Conservation (phyloP, 2,113 vertebrate genomes). For the Myotis brandtii region DNA sequence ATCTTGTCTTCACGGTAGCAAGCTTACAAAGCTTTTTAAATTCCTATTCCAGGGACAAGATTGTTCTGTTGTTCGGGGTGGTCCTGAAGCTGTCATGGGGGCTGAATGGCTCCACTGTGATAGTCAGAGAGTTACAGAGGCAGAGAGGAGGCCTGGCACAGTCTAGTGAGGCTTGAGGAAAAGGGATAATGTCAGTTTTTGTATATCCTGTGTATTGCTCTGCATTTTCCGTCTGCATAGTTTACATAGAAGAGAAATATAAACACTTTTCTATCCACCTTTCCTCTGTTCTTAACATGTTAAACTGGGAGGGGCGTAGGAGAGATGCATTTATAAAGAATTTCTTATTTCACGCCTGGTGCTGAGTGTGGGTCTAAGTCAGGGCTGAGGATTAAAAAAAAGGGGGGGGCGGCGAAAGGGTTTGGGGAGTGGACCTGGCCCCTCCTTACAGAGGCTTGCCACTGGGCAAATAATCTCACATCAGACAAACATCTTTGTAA, state of each 20-base stretch:
- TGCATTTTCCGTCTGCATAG: neutral
- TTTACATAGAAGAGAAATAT: neutral
- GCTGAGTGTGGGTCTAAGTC: neutral
- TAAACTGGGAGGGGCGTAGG: too few relatives aligned
- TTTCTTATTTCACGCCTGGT: neutral
- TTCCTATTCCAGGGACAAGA: neutral
- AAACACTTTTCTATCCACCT: neutral
- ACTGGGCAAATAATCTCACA: neutral
- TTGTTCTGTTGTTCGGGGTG: neutral
- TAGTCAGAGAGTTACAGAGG: neutral
- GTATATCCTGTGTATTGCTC: fast-evolving
- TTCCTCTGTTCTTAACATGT: too few relatives aligned
- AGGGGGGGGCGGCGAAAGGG: neutral
- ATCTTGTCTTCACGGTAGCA: neutral
- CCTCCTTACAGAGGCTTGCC: neutral
- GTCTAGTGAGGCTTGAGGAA: neutral
- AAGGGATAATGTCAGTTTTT: neutral
- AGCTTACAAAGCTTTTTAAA: neutral
- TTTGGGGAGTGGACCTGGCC: too few relatives aligned
- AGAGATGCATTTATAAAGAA: neutral
- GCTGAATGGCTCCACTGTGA: neutral
- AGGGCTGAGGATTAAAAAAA: neutral
- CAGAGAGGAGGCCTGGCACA: neutral
- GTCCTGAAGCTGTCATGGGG: neutral
- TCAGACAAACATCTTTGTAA: neutral